Evolutionary conservation across 2,888 invertebrate species (phyloP), one percentile per base, ranked within the genome.

Genomic region (Chloromyia formosa): DNA sequence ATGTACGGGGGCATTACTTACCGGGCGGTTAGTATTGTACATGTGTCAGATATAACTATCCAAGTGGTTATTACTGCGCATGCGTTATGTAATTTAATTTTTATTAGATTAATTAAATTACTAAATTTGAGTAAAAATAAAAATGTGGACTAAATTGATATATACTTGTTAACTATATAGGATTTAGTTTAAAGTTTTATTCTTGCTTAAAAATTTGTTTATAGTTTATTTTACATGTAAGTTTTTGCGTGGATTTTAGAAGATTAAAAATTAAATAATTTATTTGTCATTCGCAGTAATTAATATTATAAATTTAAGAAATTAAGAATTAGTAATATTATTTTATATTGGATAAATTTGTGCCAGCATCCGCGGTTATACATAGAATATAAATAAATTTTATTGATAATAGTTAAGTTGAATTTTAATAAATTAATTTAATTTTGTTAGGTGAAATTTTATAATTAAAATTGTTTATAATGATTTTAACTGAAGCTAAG

Each of bases 351-450:
- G 88, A 87, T 83, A 88, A 89, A 86, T 87, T 89, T 89, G 89
- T 89, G 89, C 89, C 89, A 90, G 90, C 90, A 89, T 87, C 88
- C 88, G 90, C 90, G 90, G 89, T 90, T 90, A 90, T 81, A 89
- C 90, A 88, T 87, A 87, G 86, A 81, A 87, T 87, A 83, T 78
- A 86, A 86, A 84, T 87, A 84, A 88, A 88, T 87, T 86, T 86
- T 87, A 83, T 88, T 85, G 83, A 83, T 84, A 82, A 76, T 79
- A 80, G 80, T 78, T 78, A 79, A 80, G 81, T 83, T 84, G n/a
- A 80, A 77, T 79, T 78, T 75, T 75, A 77, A 75, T 60, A 71
- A 79, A 79, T 86, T 85, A 83, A 82, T 84, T 81, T 82, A 82
- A 82, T 58, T 78, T 87, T 86, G 85, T 87, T 87, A 87, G 79